Base-by-base conservation (phyloP, 2,113 vertebrate genomes). In the Grallaria varia region DNA sequence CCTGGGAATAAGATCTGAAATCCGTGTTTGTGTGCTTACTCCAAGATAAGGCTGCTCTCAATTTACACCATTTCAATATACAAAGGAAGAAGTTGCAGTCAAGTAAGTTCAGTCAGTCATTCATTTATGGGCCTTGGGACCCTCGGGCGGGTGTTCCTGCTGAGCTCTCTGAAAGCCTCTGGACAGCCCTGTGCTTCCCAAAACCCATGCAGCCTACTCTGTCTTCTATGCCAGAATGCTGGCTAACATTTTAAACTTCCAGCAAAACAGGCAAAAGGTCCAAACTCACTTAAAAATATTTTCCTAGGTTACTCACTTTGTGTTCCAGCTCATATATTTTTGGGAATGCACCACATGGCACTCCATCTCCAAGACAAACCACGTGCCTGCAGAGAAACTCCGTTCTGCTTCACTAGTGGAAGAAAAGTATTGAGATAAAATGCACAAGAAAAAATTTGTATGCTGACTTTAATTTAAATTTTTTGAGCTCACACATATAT, bases 11-110 rank as follows among this genome's bases (percentile, higher is more conserved):
- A 55, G 10, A 45, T 39, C 39, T 64, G 30, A 55, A 71, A 50
- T 23, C 47, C 0, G 0, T 25, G 10, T 23, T 74, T 0, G 0
- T 25, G 16, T 5, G 8, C 31, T 55, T 42, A 64, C 23, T 59
- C 52, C 82, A 39, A 50, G 33, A 22, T 25, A 84, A 58, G 11
- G 44, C 13, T 55, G 47, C 35, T 83, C 68, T 55, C 58, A 47
- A 28, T 42, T 67, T 10, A 40, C 33, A 66, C 6, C 0, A 30
- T 28, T 89, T 55, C 62, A 58, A 72, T 2, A 49, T 1, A 63
- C 7, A 39, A 47, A 80, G 40, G 35, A 67, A 60, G 12, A 42
- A 78, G 53, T 0, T 33, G 23, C 19, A 52, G 24, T 45, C 8
- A 73, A 62, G 22, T 30, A 39, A 66, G 25, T 59, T 55, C 35